Evolutionary conservation across 2,113 vertebrate species (phyloP).

Genomic region (Chlorocebus sabaeus): DNA sequence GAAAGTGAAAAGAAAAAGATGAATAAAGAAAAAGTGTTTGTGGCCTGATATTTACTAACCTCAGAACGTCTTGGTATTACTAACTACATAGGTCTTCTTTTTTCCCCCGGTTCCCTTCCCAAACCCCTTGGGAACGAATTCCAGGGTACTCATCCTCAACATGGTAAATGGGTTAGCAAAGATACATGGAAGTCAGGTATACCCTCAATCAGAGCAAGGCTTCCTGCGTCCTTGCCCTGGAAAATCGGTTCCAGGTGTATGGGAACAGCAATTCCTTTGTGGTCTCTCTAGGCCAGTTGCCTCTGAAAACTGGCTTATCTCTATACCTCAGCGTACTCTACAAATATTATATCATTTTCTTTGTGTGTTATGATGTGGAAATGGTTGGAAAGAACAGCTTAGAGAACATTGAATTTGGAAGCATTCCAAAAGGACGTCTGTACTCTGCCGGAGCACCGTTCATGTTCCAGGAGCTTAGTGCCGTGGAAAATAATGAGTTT

Average conservation of each 20-base stretch:
- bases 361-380: not conserved
- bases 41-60: not conserved
- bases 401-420: not conserved
- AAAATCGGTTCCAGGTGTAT: not conserved
- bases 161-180: not conserved
- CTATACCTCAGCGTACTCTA: not conserved
- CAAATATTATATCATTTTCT: not conserved
- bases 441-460: not conserved
- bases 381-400: not conserved
- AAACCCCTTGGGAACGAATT: not conserved
- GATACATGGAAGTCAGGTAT: fast-evolving
- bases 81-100: not conserved
- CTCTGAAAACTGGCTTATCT: not conserved
- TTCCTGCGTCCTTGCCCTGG: not conserved
- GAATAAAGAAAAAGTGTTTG: not conserved
- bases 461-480: not conserved
- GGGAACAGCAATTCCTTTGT: no score
- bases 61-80: not conserved
- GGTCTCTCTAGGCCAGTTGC: not conserved
- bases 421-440: not conserved
- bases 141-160: not conserved
- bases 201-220: not conserved
- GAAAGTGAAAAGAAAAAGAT: not conserved
- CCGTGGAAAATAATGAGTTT: not conserved
- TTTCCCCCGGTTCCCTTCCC: not conserved